A percentile compares a stretch with the other conserved stretches of the same genome.
phyloP scores from a whole-genome alignment of 2,888 invertebrate genomes.

The Xylophagus ater region DNA sequence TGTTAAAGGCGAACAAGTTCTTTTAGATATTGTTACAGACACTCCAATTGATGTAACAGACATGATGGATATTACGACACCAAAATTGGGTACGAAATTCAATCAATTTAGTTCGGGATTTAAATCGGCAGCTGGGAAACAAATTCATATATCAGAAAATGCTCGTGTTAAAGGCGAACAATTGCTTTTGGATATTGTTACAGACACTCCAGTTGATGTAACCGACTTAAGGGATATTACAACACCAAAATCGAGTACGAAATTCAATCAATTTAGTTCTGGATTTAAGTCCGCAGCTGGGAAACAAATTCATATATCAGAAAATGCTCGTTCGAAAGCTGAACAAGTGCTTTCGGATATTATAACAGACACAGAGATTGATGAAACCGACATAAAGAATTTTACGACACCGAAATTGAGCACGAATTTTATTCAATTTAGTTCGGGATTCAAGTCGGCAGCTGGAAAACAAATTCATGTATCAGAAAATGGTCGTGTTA shows the following conservation, averaged over 20 bases:
- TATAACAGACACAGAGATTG: conserved; percentile 17
- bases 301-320: conserved; percentile 32
- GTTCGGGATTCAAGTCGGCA: conserved; percentile 29
- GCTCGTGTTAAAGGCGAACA: neutral
- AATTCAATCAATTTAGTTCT: neutral
- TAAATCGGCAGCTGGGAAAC: neutral
- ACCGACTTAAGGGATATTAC: neutral
- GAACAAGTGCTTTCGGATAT: conserved; percentile 28
- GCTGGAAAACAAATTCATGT: conserved; percentile 35
- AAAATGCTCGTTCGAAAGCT: conserved; percentile 26
- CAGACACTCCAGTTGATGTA: neutral
- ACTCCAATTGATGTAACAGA: no score
- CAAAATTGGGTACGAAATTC: neutral
- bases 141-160: neutral
- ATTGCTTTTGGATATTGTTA: neutral
- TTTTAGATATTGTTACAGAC: conserved; percentile 25
- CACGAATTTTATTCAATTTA: neutral
- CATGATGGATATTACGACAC: no score
- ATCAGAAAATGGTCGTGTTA: conserved; percentile 28
- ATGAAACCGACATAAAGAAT: neutral
- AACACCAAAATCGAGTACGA: neutral
- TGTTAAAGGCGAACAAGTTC: conserved; percentile 20
- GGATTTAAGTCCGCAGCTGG: conserved; percentile 35
- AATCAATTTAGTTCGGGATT: conserved; percentile 21
- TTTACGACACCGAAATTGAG: neutral